Base-by-base conservation (phyloP, 2,888 invertebrate species). In the Plebejus argus region DNA sequence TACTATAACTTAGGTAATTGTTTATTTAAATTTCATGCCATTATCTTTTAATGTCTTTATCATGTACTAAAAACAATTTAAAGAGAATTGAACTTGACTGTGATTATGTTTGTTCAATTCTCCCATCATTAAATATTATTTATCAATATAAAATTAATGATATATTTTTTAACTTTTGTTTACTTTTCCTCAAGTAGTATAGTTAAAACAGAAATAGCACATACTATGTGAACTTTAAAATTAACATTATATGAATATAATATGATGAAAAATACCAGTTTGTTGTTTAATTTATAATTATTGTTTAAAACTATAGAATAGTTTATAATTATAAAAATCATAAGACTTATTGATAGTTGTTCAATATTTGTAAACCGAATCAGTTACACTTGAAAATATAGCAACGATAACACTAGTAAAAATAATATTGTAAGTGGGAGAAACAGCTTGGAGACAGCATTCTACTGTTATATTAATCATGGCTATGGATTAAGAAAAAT, bases 31-130 rank as follows among this genome's bases (percentile, higher is more conserved):
- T 79, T 81, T 81, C 81, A 74, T 78, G 80, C 77, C 77, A 80
- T 81, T 81, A 82, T 82, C 80, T 81, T 79, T 79, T 79, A 81
- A 80, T 79, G 78, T 79, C 76, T 82, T 82, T 82, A 81, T 82
- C 81, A 79, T 75, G 35, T 78, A 80, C 76, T 80, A 80, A 80
- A 81, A 80, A 79, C 71, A 76, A 76, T 80, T 78, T 70, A 72
- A 45, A 70, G 75, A 76, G 75, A 78, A 78, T 78, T 76, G 70
- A 76, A 78, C 78, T 70, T 53, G 66, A 76, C 70, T 74, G 56
- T 76, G 70, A 70, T 76, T 71, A 58, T 76, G 61, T 33, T 56
- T 76, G 56, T 33, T 56, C 45, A 45, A 39, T 72, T 45, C 20
- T 72, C n/a, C 72, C 72, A 72, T 49, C 20, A 23, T 72, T 45